Evolutionary conservation across 2,888 invertebrate species (phyloP).

Genomic region (Dastarcus helophoroides): DNA sequence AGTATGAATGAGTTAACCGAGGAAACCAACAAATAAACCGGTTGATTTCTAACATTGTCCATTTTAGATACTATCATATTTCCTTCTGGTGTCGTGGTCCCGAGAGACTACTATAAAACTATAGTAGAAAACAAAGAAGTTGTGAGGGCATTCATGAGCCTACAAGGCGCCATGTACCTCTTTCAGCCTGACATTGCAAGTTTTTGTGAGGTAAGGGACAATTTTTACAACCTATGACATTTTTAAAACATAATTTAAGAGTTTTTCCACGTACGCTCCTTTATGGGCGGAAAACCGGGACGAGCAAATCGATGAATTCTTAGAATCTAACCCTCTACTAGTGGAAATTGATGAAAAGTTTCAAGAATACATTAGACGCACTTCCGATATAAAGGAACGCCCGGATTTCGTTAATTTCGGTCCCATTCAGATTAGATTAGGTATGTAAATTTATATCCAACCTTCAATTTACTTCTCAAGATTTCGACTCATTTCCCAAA

Average conservation of each 20-base stretch:
- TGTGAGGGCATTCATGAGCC: slow-evolving; percentile 57
- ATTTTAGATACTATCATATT: too few species aligned
- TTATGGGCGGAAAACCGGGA: slow-evolving; percentile 68
- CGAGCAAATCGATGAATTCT: slow-evolving; percentile 53
- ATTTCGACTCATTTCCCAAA: too few species aligned
- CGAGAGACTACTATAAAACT: slow-evolving; percentile 58
- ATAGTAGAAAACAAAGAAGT: slow-evolving; percentile 75
- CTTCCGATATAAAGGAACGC: slow-evolving; percentile 49
- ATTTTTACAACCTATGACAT: too few species aligned
- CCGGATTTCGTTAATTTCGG: slow-evolving; percentile 57
- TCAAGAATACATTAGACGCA: slow-evolving; percentile 54
- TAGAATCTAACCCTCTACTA: slow-evolving; percentile 57
- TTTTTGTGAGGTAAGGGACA: slow-evolving; percentile 40
- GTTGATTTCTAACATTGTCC: too few species aligned
- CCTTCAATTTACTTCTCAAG: too few species aligned
- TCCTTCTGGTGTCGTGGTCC: slow-evolving; percentile 16
- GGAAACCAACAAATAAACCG: too few species aligned
- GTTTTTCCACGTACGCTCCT: too few species aligned
- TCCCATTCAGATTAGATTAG: slow-evolving; percentile 54
- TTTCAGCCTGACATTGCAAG: slow-evolving; percentile 56
- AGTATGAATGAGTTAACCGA: too few species aligned
- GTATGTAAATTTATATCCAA: slow-evolving; percentile 2
- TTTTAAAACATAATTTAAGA: too few species aligned
- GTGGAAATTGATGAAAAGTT: slow-evolving; percentile 68
- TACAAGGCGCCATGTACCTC: slow-evolving; percentile 63